Conservation (phyloP, 2,113 vertebrate genomes). For the Menura novaehollandiae region DNA sequence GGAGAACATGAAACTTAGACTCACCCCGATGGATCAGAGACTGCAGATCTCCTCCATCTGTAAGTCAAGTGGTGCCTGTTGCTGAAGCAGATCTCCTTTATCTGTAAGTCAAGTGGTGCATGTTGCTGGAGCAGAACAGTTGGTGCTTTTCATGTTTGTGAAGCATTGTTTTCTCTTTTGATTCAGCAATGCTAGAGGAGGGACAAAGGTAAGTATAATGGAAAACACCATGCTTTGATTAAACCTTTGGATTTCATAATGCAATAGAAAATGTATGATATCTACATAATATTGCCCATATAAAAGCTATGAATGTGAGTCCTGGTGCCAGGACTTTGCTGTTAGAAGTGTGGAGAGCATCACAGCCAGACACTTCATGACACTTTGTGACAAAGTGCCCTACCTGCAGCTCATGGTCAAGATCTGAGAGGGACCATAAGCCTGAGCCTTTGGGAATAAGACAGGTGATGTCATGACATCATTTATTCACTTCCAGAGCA, state of each 20-base stretch:
- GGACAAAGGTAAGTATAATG: neutral
- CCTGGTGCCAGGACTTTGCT: neutral
- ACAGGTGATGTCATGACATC: neutral
- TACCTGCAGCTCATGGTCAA: neutral
- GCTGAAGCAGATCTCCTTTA: neutral
- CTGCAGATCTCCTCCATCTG: neutral
- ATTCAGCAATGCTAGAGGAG: neutral
- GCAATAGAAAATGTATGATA: neutral
- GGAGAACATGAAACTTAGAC: neutral
- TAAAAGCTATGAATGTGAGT: too few relatives aligned
- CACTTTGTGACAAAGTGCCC: neutral
- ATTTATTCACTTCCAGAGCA: neutral
- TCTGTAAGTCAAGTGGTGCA: neutral
- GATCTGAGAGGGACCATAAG: neutral
- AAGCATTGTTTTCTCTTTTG: neutral
- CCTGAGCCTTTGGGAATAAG: neutral
- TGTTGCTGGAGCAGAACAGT: neutral
- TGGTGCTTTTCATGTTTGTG: neutral
- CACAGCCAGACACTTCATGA: neutral
- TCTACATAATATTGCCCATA: neutral
- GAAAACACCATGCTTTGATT: neutral
- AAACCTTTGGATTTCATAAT: neutral
- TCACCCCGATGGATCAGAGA: neutral
- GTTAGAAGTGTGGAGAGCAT: neutral
- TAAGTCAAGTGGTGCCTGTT: neutral